Evolutionary conservation across 2,113 vertebrate species (phyloP).

Genomic region (Pan paniscus): DNA sequence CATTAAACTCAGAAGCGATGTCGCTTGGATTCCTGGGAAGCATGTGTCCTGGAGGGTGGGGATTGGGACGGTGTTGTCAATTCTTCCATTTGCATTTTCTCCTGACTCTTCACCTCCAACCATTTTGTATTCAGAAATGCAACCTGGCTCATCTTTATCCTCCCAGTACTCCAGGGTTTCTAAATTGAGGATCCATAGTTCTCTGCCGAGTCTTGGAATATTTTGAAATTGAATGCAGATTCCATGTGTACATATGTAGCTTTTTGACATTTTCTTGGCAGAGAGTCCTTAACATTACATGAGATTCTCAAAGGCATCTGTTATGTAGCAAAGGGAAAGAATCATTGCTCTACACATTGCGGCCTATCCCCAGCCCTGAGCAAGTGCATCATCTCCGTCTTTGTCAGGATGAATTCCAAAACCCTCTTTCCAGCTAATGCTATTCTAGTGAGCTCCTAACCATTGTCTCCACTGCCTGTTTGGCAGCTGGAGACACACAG

Average conservation of each 20-base stretch:
- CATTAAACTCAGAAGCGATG: not conserved
- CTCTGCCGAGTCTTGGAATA: not conserved
- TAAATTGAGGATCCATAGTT: not conserved
- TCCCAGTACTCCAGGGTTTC: not conserved
- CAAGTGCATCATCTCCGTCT: not conserved
- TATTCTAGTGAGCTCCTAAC: not conserved
- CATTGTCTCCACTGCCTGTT: not conserved
- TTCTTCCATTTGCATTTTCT: not conserved
- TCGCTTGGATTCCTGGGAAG: not conserved
- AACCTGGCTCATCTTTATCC: not conserved
- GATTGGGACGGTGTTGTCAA: not conserved
- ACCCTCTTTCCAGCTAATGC: not conserved
- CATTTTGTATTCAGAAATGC: not conserved
- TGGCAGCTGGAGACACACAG: not conserved
- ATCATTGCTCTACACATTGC: not conserved
- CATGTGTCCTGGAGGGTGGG: not conserved
- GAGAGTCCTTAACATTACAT: not conserved
- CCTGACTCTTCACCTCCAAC: not conserved
- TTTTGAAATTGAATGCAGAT: not conserved
- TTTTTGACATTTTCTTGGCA: conserved; percentile 1
- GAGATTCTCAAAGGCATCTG: not conserved
- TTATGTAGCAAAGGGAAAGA: not conserved
- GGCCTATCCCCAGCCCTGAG: not conserved
- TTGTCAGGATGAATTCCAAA: not conserved
- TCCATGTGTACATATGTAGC: too few relatives aligned